Base-by-base conservation (phyloP, 1,140 invertebrate species). In the Cyrtorhinus lividipennis region DNA sequence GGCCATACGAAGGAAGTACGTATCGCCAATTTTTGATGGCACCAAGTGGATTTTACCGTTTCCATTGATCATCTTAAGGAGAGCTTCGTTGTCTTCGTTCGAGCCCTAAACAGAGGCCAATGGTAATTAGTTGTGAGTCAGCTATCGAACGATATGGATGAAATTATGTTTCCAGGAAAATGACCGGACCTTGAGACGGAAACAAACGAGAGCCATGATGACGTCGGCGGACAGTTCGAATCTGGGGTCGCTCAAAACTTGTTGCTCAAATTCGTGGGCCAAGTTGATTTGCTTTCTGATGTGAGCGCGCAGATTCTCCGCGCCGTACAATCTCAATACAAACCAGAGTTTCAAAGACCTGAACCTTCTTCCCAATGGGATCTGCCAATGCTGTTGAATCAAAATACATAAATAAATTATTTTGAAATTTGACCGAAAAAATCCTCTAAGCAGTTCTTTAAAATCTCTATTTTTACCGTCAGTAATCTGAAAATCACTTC, bases 261-360 rank as follows among this genome's bases (percentile, higher is more conserved):
- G 69, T 18, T 79, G 75, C 67, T 90, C 91, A 70, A 96, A 96
- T 66, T 90, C 79, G 65, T 91, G 82, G 0, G 94, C 92, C 56
- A 92, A 76, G 23, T 77, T 75, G 10, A 87, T 78, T 22, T 90
- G 87, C 67, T 86, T 84, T 62, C 94, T 76, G 58, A 98, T 95
- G 70, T 86, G 81, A n/a, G 83, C 81, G 72, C 95, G 91, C 0
- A 98, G 76, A 70, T 92, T 90, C 67, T 90, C 83, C 0, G 88
- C 78, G 0, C 95, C 95, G 68, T 94, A 95, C 0, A 92, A 76
- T 59, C 95, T 79, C 62, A 98, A 72, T 0, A 98, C 95, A 71
- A 99, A 98, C 96, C 95, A 99, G 2, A 98, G 73, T 73, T 99
- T 99, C 12, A 98, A 74, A 0, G 95, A 84, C 62, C 95, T 81